phyloP scores from a whole-genome alignment of 92 coral and sea anemone species.

The Umimayanthus chanpuru region DNA sequence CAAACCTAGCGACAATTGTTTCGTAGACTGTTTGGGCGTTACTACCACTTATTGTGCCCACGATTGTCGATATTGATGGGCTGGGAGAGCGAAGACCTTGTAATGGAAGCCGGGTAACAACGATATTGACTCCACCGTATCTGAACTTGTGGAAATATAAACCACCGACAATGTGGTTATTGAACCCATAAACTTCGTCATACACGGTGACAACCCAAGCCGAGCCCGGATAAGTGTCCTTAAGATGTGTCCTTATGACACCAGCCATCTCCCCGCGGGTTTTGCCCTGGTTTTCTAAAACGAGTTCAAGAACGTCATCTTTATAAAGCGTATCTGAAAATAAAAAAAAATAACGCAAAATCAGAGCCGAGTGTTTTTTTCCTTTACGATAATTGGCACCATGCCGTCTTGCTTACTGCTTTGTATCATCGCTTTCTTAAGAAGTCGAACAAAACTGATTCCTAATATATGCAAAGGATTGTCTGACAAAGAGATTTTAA shows the following conservation, averaged over 20 bases:
- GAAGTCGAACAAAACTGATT: background rate
- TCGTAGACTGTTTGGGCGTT: too few relatives aligned
- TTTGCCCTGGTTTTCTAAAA: background rate
- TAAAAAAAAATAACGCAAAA: background rate
- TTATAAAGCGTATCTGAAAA: conserved; percentile 25
- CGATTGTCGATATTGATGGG: conserved; percentile 2
- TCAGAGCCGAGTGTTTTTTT: background rate
- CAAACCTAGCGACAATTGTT: background rate
- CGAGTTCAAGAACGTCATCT: conserved; percentile 21
- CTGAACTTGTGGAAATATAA: conserved; percentile 17
- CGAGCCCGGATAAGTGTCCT: background rate
- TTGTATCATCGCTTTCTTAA: too few relatives aligned
- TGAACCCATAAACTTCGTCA: background rate
- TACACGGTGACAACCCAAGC: conserved; percentile 30
- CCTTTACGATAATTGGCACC: too few relatives aligned
- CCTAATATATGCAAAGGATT: background rate
- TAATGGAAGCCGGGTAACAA: conserved; percentile 18
- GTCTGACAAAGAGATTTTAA: background rate
- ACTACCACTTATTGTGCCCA: background rate
- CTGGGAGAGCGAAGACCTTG: background rate
- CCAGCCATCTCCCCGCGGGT: background rate
- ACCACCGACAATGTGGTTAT: background rate
- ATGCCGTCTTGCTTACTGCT: too few relatives aligned
- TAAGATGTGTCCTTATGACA: background rate
- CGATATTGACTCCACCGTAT: conserved; percentile 31